phyloP scores from a whole-genome alignment of 2,797 vertebrate genomes.

The Bovichtus variegatus region DNA sequence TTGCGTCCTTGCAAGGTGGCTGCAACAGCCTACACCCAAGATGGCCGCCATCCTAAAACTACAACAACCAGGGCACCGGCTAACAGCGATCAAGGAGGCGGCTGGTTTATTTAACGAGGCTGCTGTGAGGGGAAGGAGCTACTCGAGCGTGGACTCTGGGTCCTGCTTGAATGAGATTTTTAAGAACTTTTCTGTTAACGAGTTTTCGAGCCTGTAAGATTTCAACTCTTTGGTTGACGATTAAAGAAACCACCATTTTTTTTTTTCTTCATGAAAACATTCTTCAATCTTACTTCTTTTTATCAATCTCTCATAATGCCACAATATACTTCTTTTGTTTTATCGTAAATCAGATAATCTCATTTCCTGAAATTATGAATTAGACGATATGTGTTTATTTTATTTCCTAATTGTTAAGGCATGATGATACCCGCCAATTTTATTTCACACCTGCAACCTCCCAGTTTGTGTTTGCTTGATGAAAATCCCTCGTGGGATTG shows the following conservation, averaged over 20 bases:
- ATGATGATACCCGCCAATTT: conserved; percentile 31
- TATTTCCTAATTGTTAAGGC: background rate
- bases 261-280: too few relatives aligned
- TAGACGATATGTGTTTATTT: background rate
- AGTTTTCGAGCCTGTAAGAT: background rate
- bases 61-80: too few relatives aligned
- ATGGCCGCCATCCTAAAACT: too few relatives aligned
- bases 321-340: background rate
- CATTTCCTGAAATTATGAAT: background rate
- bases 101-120: too few relatives aligned
- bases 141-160: too few relatives aligned
- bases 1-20: too few relatives aligned
- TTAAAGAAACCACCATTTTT: background rate
- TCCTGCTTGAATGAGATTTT: too few relatives aligned
- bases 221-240: background rate
- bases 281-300: too few relatives aligned
- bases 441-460: conserved; percentile 25
- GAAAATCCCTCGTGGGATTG: conserved; percentile 4
- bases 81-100: too few relatives aligned
- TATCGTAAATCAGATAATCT: background rate
- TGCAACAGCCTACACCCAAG: background rate
- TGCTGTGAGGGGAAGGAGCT: too few relatives aligned
- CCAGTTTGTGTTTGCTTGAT: conserved; percentile 14
- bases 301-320: too few relatives aligned
- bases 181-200: too few relatives aligned